These are phyloP conservation scores for Caerostris extrusa DNA, from an alignment of 1,140 invertebrate species.

Conservation along the genomic window DNA sequence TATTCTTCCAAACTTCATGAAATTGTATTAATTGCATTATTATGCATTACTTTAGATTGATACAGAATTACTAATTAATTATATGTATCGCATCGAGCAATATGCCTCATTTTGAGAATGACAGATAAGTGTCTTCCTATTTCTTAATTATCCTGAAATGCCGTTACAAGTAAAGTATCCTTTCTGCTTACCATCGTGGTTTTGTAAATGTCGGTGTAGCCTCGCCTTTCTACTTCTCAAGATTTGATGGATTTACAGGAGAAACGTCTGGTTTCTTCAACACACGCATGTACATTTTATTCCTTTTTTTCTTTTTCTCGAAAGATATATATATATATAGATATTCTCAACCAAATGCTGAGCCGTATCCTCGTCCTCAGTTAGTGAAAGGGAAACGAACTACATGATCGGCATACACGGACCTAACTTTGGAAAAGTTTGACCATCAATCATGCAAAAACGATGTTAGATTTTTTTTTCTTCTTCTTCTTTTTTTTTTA, in stretches of 20 bases:
- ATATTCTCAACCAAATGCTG: constrained; percentile 6
- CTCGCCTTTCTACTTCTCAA: background rate
- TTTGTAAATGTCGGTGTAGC: background rate
- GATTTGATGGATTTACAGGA: constrained; percentile 6
- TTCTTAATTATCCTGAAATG: too few relatives aligned
- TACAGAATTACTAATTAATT: too few relatives aligned
- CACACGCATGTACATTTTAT: background rate
- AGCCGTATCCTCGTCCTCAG: constrained; percentile 17
- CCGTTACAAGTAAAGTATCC: background rate
- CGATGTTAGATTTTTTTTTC: background rate
- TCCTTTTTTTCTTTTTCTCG: background rate
- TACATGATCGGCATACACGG: constrained; percentile 11
- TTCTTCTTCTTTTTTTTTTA: constrained; percentile 42
- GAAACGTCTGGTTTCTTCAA: background rate
- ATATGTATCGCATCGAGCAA: too few relatives aligned
- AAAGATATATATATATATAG: background rate
- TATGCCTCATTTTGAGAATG: too few relatives aligned
- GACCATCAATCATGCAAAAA: constrained; percentile 62
- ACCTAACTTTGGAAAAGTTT: constrained; percentile 62
- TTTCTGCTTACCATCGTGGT: background rate
- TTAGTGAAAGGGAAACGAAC: constrained; percentile 36
- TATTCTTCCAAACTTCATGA: too few relatives aligned
- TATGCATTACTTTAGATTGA: too few relatives aligned
- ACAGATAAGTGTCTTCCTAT: too few relatives aligned
- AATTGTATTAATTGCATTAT: too few relatives aligned